Base-by-base conservation (phyloP, 1,140 invertebrate species). In the Acarapis woodi region DNA sequence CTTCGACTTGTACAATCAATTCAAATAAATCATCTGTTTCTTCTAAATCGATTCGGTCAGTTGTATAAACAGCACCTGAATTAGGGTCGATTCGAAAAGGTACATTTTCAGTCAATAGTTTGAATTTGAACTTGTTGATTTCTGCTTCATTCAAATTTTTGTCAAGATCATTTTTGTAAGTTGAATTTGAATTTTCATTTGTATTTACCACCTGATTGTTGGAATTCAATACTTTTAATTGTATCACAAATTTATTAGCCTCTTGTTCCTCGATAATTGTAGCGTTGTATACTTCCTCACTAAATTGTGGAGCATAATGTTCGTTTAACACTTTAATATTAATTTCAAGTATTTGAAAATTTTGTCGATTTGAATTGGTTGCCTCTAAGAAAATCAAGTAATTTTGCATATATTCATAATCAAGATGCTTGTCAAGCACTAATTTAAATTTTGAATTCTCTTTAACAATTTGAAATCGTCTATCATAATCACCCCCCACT, bases 281-380 rank as follows among this genome's bases (percentile, higher is more conserved):
- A 2, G 75, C 68, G 47, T 79, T 77, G 51, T 88, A 93, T 8
- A 83, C 57, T 1, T 62, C 51, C 24, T 64, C 65, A 9, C 29
- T 25, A 39, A 48, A 79, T 0, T 83, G 85, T 0, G 69, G 53
- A 57, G 88, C 87, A 49, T 93, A 82, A 54, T 94, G 93, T 4
- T 69, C 67, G 53, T 90, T 83, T 1, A 73, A 74, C 0, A 93
- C 73, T 50, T 78, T 77, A 16, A 90, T 69, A 29, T 70, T 59
- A 4, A 90, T 51, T 46, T 72, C 63, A 2, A 50, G 45, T 3
- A 26, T 32, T 29, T 42, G 23, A 31, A 29, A 41, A 4, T 36
- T 15, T 16, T 4, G 6, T 15, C 39, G 18, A 9, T 76, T 77
- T 35, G 69, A 70, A 53, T 83, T 77, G 18, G 68, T 73, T 15